phyloP scores from a whole-genome alignment of 2,888 invertebrate genomes.

The Heliothis peltigera region DNA sequence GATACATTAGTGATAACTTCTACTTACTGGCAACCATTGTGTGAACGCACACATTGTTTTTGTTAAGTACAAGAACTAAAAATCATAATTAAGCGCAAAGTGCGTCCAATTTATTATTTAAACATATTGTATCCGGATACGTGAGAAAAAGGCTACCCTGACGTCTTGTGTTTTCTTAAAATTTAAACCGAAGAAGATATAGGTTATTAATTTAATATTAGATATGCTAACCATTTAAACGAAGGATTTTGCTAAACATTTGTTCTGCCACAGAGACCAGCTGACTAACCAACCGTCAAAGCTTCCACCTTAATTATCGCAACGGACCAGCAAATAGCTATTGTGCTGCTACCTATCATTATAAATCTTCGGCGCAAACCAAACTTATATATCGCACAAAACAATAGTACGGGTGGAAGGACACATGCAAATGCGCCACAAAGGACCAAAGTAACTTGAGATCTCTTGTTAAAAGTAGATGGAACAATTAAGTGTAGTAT shows the following conservation, averaged over 20 bases:
- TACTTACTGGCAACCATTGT: constrained; percentile 60
- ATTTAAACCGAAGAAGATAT: background rate
- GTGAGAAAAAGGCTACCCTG: constrained; percentile 26
- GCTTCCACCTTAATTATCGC: constrained; percentile 52
- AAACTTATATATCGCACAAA: constrained; percentile 77
- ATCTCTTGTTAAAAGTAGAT: constrained; percentile 54
- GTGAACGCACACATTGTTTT: constrained; percentile 62
- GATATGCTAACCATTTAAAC: background rate
- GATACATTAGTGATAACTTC: constrained; percentile 66
- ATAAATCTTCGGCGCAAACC: constrained; percentile 68
- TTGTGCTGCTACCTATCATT: constrained; percentile 67
- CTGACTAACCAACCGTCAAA: constrained; percentile 31
- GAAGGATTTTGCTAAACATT: background rate
- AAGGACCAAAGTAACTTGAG: constrained; percentile 68
- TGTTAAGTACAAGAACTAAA: constrained; percentile 32
- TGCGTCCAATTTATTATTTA: constrained; percentile 26
- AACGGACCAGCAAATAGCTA: constrained; percentile 51
- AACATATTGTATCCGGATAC: constrained; percentile 42
- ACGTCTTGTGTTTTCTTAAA: constrained; percentile 32
- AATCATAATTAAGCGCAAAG: constrained; percentile 46
- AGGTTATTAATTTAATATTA: background rate
- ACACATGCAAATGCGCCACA: constrained; percentile 72
- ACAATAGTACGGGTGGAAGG: constrained; percentile 81
- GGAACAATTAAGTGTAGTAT: constrained; percentile 42
- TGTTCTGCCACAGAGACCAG: background rate